phyloP scores from a whole-genome alignment of 2,888 invertebrate genomes.

The Steromphala cineraria region DNA sequence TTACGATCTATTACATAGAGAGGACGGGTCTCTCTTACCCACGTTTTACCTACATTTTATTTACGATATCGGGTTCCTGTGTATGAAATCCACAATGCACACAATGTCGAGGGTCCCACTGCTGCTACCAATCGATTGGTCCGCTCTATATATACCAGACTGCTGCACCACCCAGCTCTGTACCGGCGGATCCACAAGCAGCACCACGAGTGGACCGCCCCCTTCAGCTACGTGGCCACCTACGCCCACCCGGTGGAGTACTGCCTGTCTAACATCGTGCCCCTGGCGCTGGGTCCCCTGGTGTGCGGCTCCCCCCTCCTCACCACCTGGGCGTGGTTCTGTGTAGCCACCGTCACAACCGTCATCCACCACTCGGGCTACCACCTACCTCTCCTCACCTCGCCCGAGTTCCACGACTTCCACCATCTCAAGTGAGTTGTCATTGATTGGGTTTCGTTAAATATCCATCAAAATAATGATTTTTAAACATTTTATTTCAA shows the following conservation, averaged over 20 bases:
- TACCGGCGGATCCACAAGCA: slow-evolving; percentile 89
- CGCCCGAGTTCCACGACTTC: slow-evolving; percentile 90
- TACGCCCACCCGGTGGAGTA: slow-evolving; percentile 88
- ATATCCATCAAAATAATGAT: too few relatives aligned
- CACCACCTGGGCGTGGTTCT: slow-evolving; percentile 82
- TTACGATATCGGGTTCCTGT: too few relatives aligned
- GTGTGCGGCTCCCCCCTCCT: slow-evolving; percentile 80
- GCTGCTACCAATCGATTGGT: too few relatives aligned
- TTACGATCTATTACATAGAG: too few relatives aligned
- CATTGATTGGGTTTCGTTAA: too few relatives aligned
- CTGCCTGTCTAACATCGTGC: slow-evolving; percentile 85
- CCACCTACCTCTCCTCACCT: slow-evolving; percentile 88
- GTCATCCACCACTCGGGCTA: slow-evolving; percentile 90
- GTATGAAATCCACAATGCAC: too few relatives aligned
- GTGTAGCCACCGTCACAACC: slow-evolving; percentile 85
- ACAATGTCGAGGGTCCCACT: too few relatives aligned
- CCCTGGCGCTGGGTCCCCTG: slow-evolving; percentile 82
- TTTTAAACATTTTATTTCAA: too few relatives aligned
- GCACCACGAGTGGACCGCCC: slow-evolving; percentile 92
- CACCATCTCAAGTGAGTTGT: slow-evolving; percentile 84
- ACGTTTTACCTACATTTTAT: too few relatives aligned
- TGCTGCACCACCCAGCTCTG: slow-evolving; percentile 84
- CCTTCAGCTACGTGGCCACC: slow-evolving; percentile 86
- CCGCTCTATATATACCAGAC: slow-evolving; percentile 76
- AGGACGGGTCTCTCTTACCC: too few relatives aligned